These are phyloP conservation scores for Thyatira batis DNA, from an alignment of 2,888 invertebrate species.

Conservation along the genomic window DNA sequence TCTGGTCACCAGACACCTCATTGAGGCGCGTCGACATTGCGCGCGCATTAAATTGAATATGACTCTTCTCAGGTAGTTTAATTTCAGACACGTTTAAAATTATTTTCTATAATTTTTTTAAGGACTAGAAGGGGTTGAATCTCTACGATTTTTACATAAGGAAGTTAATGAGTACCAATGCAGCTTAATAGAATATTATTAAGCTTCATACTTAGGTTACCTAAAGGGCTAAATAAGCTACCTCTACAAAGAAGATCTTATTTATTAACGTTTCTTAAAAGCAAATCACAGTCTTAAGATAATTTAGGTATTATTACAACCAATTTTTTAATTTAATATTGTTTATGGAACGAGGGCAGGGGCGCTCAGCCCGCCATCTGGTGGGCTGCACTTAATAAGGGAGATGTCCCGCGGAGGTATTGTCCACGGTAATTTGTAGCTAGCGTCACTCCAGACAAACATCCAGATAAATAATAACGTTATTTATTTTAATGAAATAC, in stretches of 20 bases:
- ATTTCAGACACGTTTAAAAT: too few relatives aligned
- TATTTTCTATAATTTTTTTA: too few relatives aligned
- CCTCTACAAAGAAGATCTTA: background rate
- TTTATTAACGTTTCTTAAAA: background rate
- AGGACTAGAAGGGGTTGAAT: too few relatives aligned
- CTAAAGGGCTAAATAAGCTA: too few relatives aligned
- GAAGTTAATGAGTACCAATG: too few relatives aligned
- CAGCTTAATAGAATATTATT: too few relatives aligned
- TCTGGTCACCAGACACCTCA: too few relatives aligned
- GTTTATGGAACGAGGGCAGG: constrained; percentile 38
- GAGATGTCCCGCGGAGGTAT: constrained; percentile 72
- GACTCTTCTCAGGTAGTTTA: too few relatives aligned
- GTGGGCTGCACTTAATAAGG: constrained; percentile 63
- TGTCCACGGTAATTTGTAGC: constrained; percentile 79
- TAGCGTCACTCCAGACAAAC: constrained; percentile 71
- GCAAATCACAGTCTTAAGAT: constrained; percentile 3
- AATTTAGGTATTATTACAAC: constrained; percentile 35
- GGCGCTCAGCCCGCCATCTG: constrained; percentile 65
- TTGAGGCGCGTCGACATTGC: too few relatives aligned
- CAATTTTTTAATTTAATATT: constrained; percentile 52
- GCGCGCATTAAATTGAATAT: too few relatives aligned
- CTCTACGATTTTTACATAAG: too few relatives aligned
- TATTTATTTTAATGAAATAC: constrained; percentile 74
- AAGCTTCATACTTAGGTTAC: too few relatives aligned
- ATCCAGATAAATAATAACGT: constrained; percentile 75